Evolutionary conservation across 2,888 invertebrate genomes (phyloP).

Genomic region (Lasioglossum morio): DNA sequence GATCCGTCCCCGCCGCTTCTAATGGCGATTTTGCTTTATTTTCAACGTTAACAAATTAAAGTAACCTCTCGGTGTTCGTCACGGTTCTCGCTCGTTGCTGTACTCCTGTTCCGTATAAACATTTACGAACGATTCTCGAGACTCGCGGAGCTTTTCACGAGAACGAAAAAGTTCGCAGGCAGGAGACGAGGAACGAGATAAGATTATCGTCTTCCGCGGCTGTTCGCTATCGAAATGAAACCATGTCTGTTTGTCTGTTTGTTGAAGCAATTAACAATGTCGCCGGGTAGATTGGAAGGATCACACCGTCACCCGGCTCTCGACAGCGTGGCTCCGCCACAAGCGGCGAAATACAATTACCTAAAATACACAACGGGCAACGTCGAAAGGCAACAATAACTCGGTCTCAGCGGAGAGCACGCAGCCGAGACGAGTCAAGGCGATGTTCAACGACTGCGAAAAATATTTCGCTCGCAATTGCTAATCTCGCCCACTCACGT

Average conservation of each 20-base stretch:
- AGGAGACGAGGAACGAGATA: constrained; percentile 31
- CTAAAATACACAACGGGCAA: constrained; percentile 68
- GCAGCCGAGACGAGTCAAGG: neutral
- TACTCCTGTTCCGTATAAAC: constrained; percentile 14
- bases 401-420: constrained; percentile 7
- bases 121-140: constrained; percentile 10
- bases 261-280: constrained; percentile 74
- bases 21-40: constrained; percentile 76
- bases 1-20: constrained; percentile 70
- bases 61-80: constrained; percentile 34
- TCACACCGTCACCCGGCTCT: constrained; percentile 70
- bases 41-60: constrained; percentile 75
- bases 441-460: neutral
- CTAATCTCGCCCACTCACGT: neutral
- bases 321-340: constrained; percentile 63
- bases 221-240: constrained; percentile 64
- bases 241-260: constrained; percentile 77
- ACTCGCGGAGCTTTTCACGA: neutral
- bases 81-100: constrained; percentile 7
- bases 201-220: constrained; percentile 46
- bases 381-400: constrained; percentile 52
- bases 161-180: constrained; percentile 1
- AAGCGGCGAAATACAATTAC: constrained; percentile 76
- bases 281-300: constrained; percentile 71
- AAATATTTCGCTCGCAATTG: neutral